Evolutionary conservation across 2,888 invertebrate species (phyloP), one percentile per base, ranked within the genome.

Genomic region (Agrilus cyanescens): DNA sequence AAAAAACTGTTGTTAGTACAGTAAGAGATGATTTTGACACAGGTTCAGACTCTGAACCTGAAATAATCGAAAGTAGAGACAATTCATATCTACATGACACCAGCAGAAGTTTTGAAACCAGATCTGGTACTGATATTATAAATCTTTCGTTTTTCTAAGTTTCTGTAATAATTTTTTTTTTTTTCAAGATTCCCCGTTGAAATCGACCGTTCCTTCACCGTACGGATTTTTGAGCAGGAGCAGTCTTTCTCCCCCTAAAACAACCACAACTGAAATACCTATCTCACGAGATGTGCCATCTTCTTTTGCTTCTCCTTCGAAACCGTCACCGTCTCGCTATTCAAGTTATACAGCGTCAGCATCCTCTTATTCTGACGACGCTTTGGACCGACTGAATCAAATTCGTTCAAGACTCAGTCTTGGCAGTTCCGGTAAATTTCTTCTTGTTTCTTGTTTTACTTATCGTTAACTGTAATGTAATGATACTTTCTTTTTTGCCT

Each of bases 21-120:
- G 56, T 56, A 2, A 53, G 71, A 42, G 79, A 79, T 49, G 80
- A 78, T 37, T 73, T 78, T 50, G 82, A 82, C 56, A 81, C 81
- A 1, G 81, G 81, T 6, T 82, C 81, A 0, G 82, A 82, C 57
- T 80, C 81, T 16, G 82, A 82, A 57, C 72, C 79, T 1, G 78
- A 78, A 45, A 53, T 63, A 38, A 60, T 57, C 12, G 72, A 72
- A 10, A 50, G 51, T 29, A 41, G 44, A 36, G 48, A 49, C 20
- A 36, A 40, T 12, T 40, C 40, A 12, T 29, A 43, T 14, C 18
- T 36, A 16, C 13, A 33, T 29, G 18, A 14, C 2, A 10, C 6
- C 10, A 37, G 20, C 12, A 43, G 37, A 12, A 46, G 40, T 31
- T 33, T 15, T 30, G 37, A 35, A 12, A 15, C 25, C 2, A 25